These are phyloP conservation scores for Probaryconus sp. DNA, from an alignment of 1,140 invertebrate species.

Conservation along the genomic window DNA sequence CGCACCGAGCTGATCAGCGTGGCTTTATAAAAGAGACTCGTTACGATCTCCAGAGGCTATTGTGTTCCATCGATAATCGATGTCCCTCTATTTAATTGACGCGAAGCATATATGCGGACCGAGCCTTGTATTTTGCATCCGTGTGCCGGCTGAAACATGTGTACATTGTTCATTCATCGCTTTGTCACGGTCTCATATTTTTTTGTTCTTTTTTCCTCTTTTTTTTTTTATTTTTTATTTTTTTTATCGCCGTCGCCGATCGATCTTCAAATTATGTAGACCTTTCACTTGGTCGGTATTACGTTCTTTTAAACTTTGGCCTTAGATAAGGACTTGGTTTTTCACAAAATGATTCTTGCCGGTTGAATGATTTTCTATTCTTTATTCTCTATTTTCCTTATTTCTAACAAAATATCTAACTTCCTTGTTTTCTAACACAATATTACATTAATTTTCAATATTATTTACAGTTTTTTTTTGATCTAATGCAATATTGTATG, in stretches of 20 bases:
- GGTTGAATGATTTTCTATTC: no score
- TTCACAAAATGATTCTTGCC: no score
- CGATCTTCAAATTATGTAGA: conserved; percentile 24
- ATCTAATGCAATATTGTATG: no score
- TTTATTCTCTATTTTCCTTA: no score
- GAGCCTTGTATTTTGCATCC: conserved; percentile 44
- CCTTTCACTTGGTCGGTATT: conserved; percentile 13
- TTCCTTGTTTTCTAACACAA: no score
- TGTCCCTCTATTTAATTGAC: conserved; percentile 55
- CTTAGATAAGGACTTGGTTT: background rate
- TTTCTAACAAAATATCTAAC: no score
- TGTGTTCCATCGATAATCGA: conserved; percentile 52
- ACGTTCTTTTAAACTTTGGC: conserved; percentile 1
- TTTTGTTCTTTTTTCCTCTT: conserved; percentile 7
- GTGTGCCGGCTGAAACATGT: conserved; percentile 39
- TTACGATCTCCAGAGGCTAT: conserved; percentile 50
- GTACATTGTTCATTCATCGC: conserved; percentile 52
- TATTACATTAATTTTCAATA: no score
- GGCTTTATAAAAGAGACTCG: conserved; percentile 48
- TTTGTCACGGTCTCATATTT: conserved; percentile 32
- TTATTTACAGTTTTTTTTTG: no score
- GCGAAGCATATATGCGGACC: conserved; percentile 31
- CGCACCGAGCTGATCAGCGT: conserved; percentile 31
- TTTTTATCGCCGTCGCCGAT: background rate
- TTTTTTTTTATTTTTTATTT: no score